phyloP scores from a whole-genome alignment of 2,113 vertebrate genomes.

The Aspiorhynchus laticeps region DNA sequence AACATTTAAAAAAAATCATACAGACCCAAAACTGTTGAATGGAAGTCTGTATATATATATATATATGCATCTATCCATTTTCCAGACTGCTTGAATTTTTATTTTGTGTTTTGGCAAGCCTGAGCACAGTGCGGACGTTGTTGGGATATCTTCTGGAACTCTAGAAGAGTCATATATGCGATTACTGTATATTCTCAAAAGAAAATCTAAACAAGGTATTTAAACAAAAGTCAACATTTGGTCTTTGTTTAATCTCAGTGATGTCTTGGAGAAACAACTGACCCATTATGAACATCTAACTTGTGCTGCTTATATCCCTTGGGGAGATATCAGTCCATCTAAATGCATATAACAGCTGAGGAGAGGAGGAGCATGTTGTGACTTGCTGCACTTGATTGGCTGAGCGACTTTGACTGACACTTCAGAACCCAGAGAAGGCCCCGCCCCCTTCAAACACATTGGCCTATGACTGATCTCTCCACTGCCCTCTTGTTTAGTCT shows the following conservation, averaged over 20 bases:
- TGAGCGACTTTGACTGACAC: conserved; percentile 24
- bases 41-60: neutral
- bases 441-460: conserved; percentile 38
- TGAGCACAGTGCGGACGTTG: too few relatives aligned
- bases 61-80: too few relatives aligned
- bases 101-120: too few relatives aligned
- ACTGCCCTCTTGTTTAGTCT: conserved; percentile 21
- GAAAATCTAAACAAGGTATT: neutral
- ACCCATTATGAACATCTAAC: neutral
- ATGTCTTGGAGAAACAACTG: neutral
- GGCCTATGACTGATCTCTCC: conserved; percentile 38
- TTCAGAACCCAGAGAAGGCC: neutral
- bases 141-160: too few relatives aligned
- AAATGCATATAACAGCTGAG: neutral
- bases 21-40: neutral
- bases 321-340: neutral
- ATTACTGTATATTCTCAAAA: too few relatives aligned
- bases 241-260: neutral
- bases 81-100: too few relatives aligned
- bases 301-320: neutral
- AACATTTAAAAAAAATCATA: too few relatives aligned
- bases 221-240: neutral
- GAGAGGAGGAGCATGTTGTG: conserved; percentile 16
- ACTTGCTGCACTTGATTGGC: conserved; percentile 41
- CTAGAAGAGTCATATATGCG: too few relatives aligned